A percentile compares a stretch with the other conserved stretches of the same genome.
Evolutionary conservation across 1,140 invertebrate genomes (phyloP).

Genomic region (Drosophila arawakana): DNA sequence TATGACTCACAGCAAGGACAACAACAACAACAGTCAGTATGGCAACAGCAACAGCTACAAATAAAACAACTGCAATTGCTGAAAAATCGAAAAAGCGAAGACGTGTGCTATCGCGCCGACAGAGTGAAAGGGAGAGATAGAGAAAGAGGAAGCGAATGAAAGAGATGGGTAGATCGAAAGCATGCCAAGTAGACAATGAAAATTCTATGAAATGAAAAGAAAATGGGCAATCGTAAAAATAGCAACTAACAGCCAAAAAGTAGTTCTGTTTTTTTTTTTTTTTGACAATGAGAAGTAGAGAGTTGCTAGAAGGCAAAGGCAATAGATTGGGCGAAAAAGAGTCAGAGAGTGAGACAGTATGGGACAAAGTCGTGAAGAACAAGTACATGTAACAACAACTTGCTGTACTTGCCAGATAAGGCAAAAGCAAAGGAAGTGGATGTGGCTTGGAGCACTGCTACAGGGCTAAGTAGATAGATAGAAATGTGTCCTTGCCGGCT

Average conservation of each 20-base stretch:
- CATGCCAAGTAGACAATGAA: constrained; percentile 58
- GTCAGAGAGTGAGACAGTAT: constrained; percentile 27
- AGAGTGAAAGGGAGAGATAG: constrained; percentile 11
- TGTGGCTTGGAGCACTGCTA: constrained; percentile 59
- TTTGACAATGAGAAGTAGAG: not conserved
- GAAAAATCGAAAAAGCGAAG: constrained; percentile 72
- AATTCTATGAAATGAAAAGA: constrained; percentile 65
- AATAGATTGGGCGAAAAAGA: constrained; percentile 23
- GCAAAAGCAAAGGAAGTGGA: constrained; percentile 43
- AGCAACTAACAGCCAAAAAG: constrained; percentile 70
- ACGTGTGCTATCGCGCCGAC: constrained; percentile 71
- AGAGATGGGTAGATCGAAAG: not conserved
- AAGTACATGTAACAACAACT: constrained; percentile 37
- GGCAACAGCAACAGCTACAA: constrained; percentile 20
- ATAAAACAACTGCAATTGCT: constrained; percentile 72
- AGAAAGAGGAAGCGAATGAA: not conserved
- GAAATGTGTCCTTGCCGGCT: constrained; percentile 70
- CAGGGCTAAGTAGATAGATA: constrained; percentile 79
- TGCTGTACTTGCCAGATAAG: constrained; percentile 22
- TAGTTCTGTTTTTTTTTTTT: constrained; percentile 9
- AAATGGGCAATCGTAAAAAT: constrained; percentile 79
- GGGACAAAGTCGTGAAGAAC: constrained; percentile 32
- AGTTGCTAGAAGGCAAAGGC: not conserved
- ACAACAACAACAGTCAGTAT: constrained; percentile 5
- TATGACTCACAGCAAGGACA: constrained; percentile 16